Conservation (phyloP, 2,888 invertebrate genomes). For the Incurvaria masculella region DNA sequence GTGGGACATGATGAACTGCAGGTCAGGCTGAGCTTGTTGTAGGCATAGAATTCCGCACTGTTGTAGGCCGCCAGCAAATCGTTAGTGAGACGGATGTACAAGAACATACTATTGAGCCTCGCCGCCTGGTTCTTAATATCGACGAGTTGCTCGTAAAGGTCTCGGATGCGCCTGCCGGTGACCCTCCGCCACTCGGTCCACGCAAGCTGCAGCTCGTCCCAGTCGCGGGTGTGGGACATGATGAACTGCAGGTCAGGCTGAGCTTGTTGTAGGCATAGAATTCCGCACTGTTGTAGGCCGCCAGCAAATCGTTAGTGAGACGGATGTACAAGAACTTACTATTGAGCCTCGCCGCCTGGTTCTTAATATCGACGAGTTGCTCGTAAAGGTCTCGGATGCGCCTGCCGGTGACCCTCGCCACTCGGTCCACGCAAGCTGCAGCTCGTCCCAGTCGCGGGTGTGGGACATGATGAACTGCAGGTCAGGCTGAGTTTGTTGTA, state of each 20-base stretch:
- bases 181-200: constrained; percentile 92
- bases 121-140: constrained; percentile 80
- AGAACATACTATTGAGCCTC: constrained; percentile 75
- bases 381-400: constrained; percentile 77
- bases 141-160: constrained; percentile 75
- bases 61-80: constrained; percentile 88
- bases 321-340: constrained; percentile 90
- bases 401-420: constrained; percentile 82
- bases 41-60: constrained; percentile 78
- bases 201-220: constrained; percentile 82
- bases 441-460: constrained; percentile 80
- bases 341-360: constrained; percentile 75
- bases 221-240: constrained; percentile 75
- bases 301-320: constrained; percentile 83
- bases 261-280: constrained; percentile 84
- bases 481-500: constrained; percentile 83
- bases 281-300: constrained; percentile 81
- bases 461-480: constrained; percentile 72
- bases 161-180: constrained; percentile 75
- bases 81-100: constrained; percentile 85
- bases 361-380: constrained; percentile 74
- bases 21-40: constrained; percentile 84
- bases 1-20: constrained; percentile 72
- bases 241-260: constrained; percentile 75
- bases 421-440: constrained; percentile 85